phyloP scores from a whole-genome alignment of 1,140 invertebrate genomes.

The Cotesia vestalis region DNA sequence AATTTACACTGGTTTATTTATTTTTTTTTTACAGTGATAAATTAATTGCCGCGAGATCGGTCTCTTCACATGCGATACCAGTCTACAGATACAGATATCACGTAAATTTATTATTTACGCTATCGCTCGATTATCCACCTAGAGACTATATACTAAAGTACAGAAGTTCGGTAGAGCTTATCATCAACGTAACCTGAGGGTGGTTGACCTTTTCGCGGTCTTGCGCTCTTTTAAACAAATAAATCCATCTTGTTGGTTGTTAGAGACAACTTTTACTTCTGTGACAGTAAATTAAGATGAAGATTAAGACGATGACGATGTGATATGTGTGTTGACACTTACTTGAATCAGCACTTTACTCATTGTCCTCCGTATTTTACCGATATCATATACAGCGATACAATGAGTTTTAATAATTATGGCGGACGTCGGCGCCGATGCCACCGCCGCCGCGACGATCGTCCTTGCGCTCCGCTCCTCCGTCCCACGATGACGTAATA shows the following conservation, averaged over 20 bases:
- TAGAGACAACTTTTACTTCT: not conserved
- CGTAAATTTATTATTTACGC: no score
- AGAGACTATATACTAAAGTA: conserved; percentile 40
- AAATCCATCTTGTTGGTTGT: conserved; percentile 43
- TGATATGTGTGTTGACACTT: no score
- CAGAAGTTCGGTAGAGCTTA: conserved; percentile 35
- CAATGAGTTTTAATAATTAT: conserved; percentile 21
- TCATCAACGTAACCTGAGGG: conserved; percentile 49
- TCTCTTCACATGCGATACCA: no score
- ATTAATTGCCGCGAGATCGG: no score
- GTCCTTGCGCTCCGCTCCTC: conserved; percentile 54
- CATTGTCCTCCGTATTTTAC: conserved; percentile 15
- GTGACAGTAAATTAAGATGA: not conserved
- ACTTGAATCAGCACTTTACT: not conserved
- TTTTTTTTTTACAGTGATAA: no score
- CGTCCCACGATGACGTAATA: conserved; percentile 60
- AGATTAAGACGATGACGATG: no score
- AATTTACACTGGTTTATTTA: no score
- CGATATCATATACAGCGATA: conserved; percentile 19
- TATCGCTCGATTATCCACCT: not conserved
- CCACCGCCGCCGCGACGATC: conserved; percentile 48
- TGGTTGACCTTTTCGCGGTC: conserved; percentile 53
- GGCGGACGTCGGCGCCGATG: conserved; percentile 38
- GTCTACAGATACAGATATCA: no score
- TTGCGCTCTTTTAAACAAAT: conserved; percentile 31